A percentile compares a stretch with the other conserved stretches of the same genome.
These are phyloP conservation scores for Drosophila chauvacae DNA, from an alignment of 1,140 invertebrate species.

Conservation along the genomic window DNA sequence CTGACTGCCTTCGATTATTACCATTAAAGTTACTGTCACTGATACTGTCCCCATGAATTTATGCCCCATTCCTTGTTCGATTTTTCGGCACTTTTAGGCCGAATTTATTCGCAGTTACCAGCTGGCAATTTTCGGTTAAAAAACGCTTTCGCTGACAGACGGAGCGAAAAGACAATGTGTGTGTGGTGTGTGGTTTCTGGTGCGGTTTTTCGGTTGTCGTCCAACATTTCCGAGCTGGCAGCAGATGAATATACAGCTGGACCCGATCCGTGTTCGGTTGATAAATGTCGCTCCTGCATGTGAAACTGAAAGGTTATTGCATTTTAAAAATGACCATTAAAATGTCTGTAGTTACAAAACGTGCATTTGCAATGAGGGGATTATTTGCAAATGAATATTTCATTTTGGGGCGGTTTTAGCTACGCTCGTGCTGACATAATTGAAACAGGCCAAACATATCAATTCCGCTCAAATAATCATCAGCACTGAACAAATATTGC, in stretches of 20 bases:
- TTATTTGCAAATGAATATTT: slow-evolving; percentile 31
- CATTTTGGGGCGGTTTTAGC: slow-evolving; percentile 13
- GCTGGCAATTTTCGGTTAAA: slow-evolving; percentile 33
- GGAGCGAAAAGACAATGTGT: slow-evolving; percentile 15
- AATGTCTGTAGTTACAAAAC: slow-evolving; percentile 17
- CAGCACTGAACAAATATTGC: slow-evolving; percentile 40
- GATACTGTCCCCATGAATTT: slow-evolving; percentile 29
- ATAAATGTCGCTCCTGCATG: slow-evolving; percentile 35
- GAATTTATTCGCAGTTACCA: slow-evolving; percentile 43
- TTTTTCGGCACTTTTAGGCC: slow-evolving; percentile 29
- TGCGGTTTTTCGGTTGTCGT: slow-evolving; percentile 31
- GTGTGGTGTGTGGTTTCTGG: slow-evolving; percentile 19
- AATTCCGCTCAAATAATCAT: slow-evolving; percentile 35
- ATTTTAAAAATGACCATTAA: slow-evolving; percentile 40
- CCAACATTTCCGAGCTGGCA: slow-evolving; percentile 33
- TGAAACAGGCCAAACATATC: slow-evolving; percentile 35
- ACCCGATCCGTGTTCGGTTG: slow-evolving; percentile 24
- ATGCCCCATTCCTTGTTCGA: slow-evolving; percentile 29
- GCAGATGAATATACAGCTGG: slow-evolving; percentile 21
- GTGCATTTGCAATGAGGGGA: slow-evolving; percentile 21
- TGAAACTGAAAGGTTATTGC: slow-evolving; percentile 33
- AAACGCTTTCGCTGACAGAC: slow-evolving; percentile 38
- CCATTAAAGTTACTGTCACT: slow-evolving; percentile 11
- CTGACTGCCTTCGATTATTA: slow-evolving; percentile 9
- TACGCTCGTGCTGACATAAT: slow-evolving; percentile 36